A percentile compares a stretch with the other conserved stretches of the same genome.
Evolutionary conservation across 1,140 invertebrate species (phyloP).

Genomic region (Limonius californicus): DNA sequence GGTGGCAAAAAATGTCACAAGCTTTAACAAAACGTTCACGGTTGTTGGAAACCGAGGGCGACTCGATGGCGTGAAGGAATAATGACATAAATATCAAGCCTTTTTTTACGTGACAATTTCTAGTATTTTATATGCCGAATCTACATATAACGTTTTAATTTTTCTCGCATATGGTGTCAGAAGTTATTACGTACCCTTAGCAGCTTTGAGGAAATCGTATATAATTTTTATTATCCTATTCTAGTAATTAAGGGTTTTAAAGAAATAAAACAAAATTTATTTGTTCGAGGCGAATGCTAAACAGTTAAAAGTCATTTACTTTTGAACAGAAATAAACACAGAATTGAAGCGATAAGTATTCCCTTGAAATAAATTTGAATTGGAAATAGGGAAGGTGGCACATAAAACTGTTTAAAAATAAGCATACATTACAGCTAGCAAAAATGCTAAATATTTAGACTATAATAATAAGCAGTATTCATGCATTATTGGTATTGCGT

Average conservation of each 20-base stretch:
- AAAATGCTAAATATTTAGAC: no score
- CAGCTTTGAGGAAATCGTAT: conserved; percentile 23
- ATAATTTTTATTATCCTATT: conserved; percentile 13
- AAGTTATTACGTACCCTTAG: conserved; percentile 5
- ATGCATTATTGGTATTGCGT: no score
- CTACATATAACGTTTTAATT: conserved; percentile 30
- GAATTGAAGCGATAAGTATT: no score
- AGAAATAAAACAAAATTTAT: not conserved
- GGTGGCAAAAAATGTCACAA: conserved; percentile 8
- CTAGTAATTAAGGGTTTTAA: conserved; percentile 3
- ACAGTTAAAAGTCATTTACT: no score
- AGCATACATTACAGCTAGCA: no score
- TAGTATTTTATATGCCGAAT: conserved; percentile 24
- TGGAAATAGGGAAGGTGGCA: no score
- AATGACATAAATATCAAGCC: conserved; percentile 4
- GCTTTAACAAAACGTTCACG: conserved; percentile 10
- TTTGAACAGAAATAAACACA: no score
- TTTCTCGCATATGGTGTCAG: conserved; percentile 28
- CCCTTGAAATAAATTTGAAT: no score
- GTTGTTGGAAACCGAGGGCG: conserved; percentile 10
- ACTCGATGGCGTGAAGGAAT: conserved; percentile 12
- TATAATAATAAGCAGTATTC: no score
- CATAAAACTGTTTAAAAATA: no score
- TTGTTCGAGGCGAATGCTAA: no score
- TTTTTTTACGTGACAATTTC: conserved; percentile 27